Base-by-base conservation (phyloP, 2,888 invertebrate species). In the Apoderus coryli region DNA sequence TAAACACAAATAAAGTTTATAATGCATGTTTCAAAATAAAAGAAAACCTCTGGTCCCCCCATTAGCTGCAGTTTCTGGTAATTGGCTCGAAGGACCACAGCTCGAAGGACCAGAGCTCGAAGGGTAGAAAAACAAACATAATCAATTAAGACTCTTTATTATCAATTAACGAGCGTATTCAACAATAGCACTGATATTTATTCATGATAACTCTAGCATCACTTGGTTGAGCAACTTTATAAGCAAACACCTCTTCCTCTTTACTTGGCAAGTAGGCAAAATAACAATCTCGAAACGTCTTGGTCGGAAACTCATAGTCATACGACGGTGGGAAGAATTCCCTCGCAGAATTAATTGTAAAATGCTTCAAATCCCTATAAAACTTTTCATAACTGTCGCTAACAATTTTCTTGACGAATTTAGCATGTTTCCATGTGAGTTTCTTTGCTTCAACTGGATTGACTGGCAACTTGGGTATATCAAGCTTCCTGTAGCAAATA, bases 251-350 rank as follows among this genome's bases (percentile, higher is more conserved):
- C 9, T 53, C 46, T 30, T 50, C 48, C 33, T 55, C 53, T 42
- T 55, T 55, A 3, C 45, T 35, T 6, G 56, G 52, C 23, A 47
- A 32, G 39, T 57, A 59, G 3, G 56, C 45, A 34, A 54, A 57
- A 37, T 44, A 54, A 29, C 47, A 48, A 33, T 56, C 48, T 25
- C 54, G 42, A 37, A 54, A 54, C 9, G 45, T 44, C 15, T 40
- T 41, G 4, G 37, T 51, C 3, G 50, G 54, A 31, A 54, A 50
- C 37, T 53, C 47, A 36, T 57, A 56, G 10, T 44, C 36, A 35
- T 43, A 53, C 10, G 48, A 44, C 9, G 51, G 41, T 3, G 55
- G 52, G 31, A 50, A 58, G 34, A 53, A 53, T 43, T 54, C 52
- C 25, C 57, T 47, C 7, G 46, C 49, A 27, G 44, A 45, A 13